Evolutionary conservation across 1,140 invertebrate species (phyloP), one percentile per base, ranked within the genome.

Genomic region (Philaenus spumarius): DNA sequence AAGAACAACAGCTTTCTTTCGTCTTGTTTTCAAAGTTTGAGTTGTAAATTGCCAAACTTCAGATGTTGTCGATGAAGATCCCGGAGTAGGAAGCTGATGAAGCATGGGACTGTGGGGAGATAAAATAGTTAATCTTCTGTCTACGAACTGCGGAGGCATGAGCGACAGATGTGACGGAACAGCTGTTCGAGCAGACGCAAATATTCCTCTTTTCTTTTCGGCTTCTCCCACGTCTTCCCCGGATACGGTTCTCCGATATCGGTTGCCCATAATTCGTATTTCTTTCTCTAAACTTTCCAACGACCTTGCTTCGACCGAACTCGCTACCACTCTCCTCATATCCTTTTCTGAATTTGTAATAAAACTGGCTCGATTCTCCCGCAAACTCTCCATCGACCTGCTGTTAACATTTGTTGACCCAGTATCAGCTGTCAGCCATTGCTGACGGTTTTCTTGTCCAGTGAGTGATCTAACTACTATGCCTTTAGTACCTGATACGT

Each of bases 1-100:
- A 66, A 88, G 73, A 30, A 87, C 83, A 70, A 86, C 80, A 35
- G 83, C 82, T 68, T 84, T 86, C 72, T 84, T 86, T 57, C 82
- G 74, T 42, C 84, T 75, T 2, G 80, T 79, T 51, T 83, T 81
- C 54, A 86, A 76, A 0, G 75, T 73, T 55, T 69, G 66, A 15
- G 80, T 72, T 22, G 80, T 75, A 14, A 79, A 75, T 68, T 80
- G 81, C 61, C 82, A 78, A 17, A 47, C 34, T 17, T 40, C 56
- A 1, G 56, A 58, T 1, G 55, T 42, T 15, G 12, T 51, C 22
- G 35, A 46, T 53, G 60, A 55, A 4, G 15, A 12, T n/a, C 57
- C 56, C 2, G 59, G 46, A 7, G 34, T 55, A 14, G 65, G 64
- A 12, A 67, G 60, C 15, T 67, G 73, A 22, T 77, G 69, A 7